A percentile compares a stretch with the other conserved stretches of the same genome.
These are phyloP conservation scores for Hydrotaea diabolus DNA, from an alignment of 2,888 invertebrate genomes.

Conservation along the genomic window DNA sequence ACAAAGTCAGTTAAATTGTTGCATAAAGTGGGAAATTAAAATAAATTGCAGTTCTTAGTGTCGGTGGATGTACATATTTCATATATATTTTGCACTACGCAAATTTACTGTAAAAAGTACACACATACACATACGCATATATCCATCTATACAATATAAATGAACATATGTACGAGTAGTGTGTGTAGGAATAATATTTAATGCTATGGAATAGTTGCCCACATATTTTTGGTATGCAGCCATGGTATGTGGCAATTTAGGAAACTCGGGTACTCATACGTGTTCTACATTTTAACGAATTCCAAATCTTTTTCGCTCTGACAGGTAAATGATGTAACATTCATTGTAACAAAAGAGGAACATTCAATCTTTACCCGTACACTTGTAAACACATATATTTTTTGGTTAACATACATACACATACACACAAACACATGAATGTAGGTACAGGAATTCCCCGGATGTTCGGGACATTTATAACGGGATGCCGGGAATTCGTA, in stretches of 20 bases:
- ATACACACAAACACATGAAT: too few species aligned
- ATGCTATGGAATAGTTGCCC: conserved; percentile 7
- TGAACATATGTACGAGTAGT: neutral
- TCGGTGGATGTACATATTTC: neutral
- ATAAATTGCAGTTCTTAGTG: conserved; percentile 12
- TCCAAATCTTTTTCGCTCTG: neutral
- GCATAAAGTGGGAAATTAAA: conserved; percentile 37
- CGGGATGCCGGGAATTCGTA: too few species aligned
- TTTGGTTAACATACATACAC: too few species aligned
- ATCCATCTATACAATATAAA: too few species aligned
- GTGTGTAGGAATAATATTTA: neutral
- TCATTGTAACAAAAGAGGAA: too few species aligned
- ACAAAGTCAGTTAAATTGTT: neutral
- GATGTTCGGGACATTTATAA: too few species aligned
- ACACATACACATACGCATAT: too few species aligned
- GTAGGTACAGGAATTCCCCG: too few species aligned
- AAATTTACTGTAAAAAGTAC: neutral
- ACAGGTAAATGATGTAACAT: too few species aligned
- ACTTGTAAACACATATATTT: too few species aligned
- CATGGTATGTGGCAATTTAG: too few species aligned
- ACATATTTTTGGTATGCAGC: neutral
- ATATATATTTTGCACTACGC: neutral
- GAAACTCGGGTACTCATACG: conserved; percentile 5
- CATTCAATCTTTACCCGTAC: too few species aligned
- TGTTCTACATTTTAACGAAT: conserved; percentile 32